Evolutionary conservation across 2,797 vertebrate species (phyloP).

Genomic region (Lerista edwardsae): DNA sequence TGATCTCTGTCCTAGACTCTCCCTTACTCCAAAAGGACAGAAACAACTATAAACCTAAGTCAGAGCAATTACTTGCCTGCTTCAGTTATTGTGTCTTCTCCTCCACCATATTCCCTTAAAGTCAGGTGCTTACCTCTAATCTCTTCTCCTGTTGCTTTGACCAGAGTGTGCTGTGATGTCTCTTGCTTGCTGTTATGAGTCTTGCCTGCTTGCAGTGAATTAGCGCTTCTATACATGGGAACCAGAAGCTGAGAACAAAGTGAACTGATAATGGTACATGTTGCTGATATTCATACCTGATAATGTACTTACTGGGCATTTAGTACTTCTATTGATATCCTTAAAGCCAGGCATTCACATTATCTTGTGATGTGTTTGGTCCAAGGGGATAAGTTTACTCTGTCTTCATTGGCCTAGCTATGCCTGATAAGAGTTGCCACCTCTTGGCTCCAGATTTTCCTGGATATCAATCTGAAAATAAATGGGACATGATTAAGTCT

Average conservation of each 20-base stretch:
- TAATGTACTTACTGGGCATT: not conserved
- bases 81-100: not conserved
- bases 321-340: not conserved
- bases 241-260: constrained; percentile 6
- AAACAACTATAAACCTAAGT: not conserved
- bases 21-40: not conserved
- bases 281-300: not conserved
- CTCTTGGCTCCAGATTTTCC: not conserved
- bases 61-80: not conserved
- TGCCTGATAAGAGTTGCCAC: not conserved
- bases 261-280: not conserved
- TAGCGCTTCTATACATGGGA: not conserved
- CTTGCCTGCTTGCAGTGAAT: not conserved
- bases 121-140: not conserved
- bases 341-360: not conserved
- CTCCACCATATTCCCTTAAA: not conserved
- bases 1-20: not conserved
- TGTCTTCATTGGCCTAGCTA: not conserved
- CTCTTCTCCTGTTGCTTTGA: not conserved
- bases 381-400: not conserved
- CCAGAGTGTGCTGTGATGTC: not conserved
- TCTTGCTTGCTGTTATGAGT: not conserved
- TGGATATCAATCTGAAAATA: not conserved
- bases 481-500: not conserved
- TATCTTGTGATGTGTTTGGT: not conserved